Evolutionary conservation across 2,797 vertebrate species (phyloP).

Genomic region (Pelobates cultripes): DNA sequence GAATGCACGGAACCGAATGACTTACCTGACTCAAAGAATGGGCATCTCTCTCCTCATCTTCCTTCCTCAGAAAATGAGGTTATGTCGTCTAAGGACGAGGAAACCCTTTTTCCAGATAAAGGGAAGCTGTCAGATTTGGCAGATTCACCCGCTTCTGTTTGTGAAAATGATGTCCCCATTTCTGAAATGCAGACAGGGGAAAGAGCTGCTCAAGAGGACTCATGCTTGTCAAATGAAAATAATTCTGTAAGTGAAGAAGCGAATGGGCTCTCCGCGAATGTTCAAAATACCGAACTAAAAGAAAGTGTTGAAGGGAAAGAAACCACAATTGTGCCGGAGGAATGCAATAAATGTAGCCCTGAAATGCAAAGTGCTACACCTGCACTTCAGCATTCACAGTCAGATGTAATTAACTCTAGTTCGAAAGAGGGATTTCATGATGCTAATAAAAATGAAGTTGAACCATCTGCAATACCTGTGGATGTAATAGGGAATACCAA

Average conservation of each 20-base stretch:
- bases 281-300: not conserved
- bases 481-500: constrained; percentile 28
- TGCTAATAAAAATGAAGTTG: not conserved
- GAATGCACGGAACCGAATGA: not conserved
- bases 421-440: constrained; percentile 45
- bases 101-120: constrained; percentile 62
- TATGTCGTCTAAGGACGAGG: constrained; percentile 28
- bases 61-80: not conserved
- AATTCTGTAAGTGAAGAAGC: not conserved
- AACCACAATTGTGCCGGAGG: not conserved
- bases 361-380: not conserved
- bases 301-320: not conserved
- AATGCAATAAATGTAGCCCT: not conserved
- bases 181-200: not conserved
- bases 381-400: constrained; percentile 42
- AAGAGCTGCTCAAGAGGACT: not conserved
- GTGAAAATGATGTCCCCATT: too few species aligned
- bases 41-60: not conserved
- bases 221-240: not conserved
- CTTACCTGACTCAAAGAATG: not conserved
- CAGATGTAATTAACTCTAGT: constrained; percentile 32
- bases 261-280: not conserved
- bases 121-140: constrained; percentile 60
- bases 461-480: not conserved
- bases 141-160: constrained; percentile 2